Conservation (phyloP, 2,113 vertebrate species). For the Herpailurus yagouaroundi region DNA sequence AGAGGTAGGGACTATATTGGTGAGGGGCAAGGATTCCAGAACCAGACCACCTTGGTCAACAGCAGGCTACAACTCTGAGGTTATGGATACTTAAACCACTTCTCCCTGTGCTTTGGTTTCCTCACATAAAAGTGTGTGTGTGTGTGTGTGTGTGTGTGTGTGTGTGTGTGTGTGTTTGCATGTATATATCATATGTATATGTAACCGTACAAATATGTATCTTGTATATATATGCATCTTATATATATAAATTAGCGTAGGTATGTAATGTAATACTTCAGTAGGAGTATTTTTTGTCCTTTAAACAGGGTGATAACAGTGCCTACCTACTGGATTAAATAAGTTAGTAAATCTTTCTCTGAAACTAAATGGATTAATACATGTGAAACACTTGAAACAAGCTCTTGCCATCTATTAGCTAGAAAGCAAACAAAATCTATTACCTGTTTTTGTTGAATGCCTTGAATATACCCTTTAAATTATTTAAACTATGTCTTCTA, state of each 20-base stretch:
- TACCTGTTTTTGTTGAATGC: not conserved
- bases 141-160: not conserved
- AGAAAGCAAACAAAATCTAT: conserved; percentile 24
- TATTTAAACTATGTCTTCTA: not conserved
- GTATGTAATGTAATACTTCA: not conserved
- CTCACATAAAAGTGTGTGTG: not conserved
- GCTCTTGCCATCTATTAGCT: not conserved
- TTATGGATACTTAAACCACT: not conserved
- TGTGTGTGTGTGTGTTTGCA: not conserved
- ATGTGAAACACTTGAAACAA: not conserved
- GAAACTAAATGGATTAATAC: not conserved
- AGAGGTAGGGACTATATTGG: not conserved
- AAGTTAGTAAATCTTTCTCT: not conserved
- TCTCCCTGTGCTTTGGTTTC: not conserved
- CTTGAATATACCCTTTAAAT: not conserved
- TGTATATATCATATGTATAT: not conserved
- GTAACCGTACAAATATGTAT: not conserved
- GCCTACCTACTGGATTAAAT: not conserved
- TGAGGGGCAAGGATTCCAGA: not conserved
- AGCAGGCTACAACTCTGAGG: not conserved
- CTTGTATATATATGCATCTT: not conserved
- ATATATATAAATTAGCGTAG: not conserved
- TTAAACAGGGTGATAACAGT: not conserved
- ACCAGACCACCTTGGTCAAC: not conserved
- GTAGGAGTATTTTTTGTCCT: not conserved